A percentile compares a stretch with the other conserved stretches of the same genome.
Evolutionary conservation across 2,113 vertebrate genomes (phyloP).

Genomic region (Dermatemys mawii): DNA sequence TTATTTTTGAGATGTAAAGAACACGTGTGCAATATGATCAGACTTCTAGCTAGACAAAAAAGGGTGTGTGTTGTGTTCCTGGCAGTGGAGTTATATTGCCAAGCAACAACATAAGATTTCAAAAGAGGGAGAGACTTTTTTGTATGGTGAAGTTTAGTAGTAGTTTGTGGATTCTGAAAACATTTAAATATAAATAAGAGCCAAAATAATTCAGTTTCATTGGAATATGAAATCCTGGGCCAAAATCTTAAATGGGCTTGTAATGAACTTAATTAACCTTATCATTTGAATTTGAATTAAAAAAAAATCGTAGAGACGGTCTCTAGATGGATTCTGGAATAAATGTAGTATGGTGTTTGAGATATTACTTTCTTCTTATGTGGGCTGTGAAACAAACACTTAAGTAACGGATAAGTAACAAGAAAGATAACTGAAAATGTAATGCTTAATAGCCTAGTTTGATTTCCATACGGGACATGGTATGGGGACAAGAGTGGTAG

Average conservation of each 20-base stretch:
- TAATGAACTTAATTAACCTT: not conserved
- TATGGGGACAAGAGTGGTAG: slow-evolving; percentile 12
- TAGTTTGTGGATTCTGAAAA: slow-evolving; percentile 4
- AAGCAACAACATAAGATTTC: slow-evolving; percentile 19
- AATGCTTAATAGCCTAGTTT: slow-evolving; percentile 40
- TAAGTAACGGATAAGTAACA: slow-evolving; percentile 52
- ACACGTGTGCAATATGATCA: slow-evolving; percentile 35
- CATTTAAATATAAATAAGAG: not conserved
- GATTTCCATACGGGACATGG: not conserved
- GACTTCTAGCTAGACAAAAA: slow-evolving; percentile 44
- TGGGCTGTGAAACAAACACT: slow-evolving; percentile 30
- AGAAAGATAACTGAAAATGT: slow-evolving; percentile 28
- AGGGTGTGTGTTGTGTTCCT: slow-evolving; percentile 40
- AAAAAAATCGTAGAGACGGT: not conserved
- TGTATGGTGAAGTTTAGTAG: not conserved
- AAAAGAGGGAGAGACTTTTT: slow-evolving; percentile 25
- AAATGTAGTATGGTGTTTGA: not conserved
- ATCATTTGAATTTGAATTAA: not conserved
- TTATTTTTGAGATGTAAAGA: slow-evolving; percentile 46
- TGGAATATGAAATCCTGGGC: not conserved
- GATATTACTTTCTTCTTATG: not conserved
- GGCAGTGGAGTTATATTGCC: slow-evolving; percentile 12
- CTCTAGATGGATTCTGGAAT: slow-evolving; percentile 7
- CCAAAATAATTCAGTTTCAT: not conserved
- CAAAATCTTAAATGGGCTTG: not conserved